These are phyloP conservation scores for Rhinatrema bivittatum DNA, from an alignment of 2,797 vertebrate species.

Conservation along the genomic window DNA sequence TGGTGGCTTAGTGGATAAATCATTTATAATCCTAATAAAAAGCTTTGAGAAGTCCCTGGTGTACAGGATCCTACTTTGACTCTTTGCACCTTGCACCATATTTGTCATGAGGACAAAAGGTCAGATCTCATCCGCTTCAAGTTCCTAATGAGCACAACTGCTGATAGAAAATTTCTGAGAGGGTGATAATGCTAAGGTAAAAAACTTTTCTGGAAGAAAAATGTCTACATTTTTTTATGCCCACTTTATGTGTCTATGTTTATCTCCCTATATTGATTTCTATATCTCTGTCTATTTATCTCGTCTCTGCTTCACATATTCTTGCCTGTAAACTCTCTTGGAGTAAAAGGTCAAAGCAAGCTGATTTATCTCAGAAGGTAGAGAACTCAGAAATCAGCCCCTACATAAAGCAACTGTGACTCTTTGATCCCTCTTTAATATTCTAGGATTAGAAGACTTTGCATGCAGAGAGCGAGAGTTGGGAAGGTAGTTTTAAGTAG, in stretches of 20 bases:
- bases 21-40: conserved; percentile 24
- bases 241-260: conserved; percentile 28
- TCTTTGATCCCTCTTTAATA: conserved; percentile 58
- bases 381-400: conserved; percentile 38
- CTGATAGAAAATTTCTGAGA: too few species aligned
- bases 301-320: conserved; percentile 33
- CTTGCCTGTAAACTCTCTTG: conserved; percentile 45
- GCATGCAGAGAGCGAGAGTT: conserved; percentile 45
- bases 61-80: not conserved
- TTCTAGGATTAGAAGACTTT: conserved; percentile 54
- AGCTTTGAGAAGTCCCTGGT: conserved; percentile 17
- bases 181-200: too few species aligned
- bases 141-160: too few species aligned
- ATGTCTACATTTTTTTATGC: conserved; percentile 32
- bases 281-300: conserved; percentile 44
- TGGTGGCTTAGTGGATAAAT: conserved; percentile 31
- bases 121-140: too few species aligned
- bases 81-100: conserved; percentile 12
- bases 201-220: conserved; percentile 22
- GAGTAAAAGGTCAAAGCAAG: conserved; percentile 42
- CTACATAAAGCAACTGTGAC: conserved; percentile 44
- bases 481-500: conserved; percentile 46
- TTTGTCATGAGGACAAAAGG: too few species aligned
- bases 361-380: conserved; percentile 47
- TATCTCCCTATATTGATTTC: conserved; percentile 41